Conservation (phyloP, 2,797 vertebrate species). For the Emydoidea blandingii region DNA sequence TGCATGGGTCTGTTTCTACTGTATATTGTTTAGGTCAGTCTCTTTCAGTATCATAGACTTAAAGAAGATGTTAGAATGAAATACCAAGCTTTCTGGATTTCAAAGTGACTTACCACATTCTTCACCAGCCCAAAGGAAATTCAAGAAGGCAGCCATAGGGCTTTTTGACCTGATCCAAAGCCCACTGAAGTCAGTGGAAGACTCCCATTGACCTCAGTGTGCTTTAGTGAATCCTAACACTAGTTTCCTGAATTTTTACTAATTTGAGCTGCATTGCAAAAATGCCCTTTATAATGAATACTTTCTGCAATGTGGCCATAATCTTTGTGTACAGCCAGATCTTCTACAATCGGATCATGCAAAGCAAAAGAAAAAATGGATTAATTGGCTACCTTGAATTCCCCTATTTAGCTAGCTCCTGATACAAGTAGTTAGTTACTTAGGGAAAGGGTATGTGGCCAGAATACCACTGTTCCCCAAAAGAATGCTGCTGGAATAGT, state of each 20-base stretch:
- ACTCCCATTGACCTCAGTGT: background rate
- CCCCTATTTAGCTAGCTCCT: background rate
- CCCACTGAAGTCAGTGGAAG: background rate
- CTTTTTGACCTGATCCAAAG: background rate
- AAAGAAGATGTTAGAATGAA: slow-evolving; percentile 32
- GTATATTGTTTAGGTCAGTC: slow-evolving; percentile 37
- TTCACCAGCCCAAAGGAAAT: slow-evolving; percentile 1
- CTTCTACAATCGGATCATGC: background rate
- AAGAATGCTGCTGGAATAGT: background rate
- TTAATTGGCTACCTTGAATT: background rate
- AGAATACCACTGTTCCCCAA: background rate
- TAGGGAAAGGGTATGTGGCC: background rate
- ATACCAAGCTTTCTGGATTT: background rate
- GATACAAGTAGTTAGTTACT: background rate
- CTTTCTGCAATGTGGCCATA: background rate
- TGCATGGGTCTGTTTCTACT: slow-evolving; percentile 20
- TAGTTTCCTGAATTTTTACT: background rate
- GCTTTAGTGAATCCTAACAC: background rate
- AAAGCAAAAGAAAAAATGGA: background rate
- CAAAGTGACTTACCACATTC: background rate
- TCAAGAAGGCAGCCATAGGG: background rate
- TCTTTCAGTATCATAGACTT: slow-evolving; percentile 24
- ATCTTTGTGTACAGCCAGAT: background rate
- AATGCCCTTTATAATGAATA: background rate
- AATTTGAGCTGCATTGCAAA: background rate